Percentiles rank a stretch among this genome's conserved stretches.
Conservation (phyloP, 2,113 vertebrate species). For the Perognathus longimembris region DNA sequence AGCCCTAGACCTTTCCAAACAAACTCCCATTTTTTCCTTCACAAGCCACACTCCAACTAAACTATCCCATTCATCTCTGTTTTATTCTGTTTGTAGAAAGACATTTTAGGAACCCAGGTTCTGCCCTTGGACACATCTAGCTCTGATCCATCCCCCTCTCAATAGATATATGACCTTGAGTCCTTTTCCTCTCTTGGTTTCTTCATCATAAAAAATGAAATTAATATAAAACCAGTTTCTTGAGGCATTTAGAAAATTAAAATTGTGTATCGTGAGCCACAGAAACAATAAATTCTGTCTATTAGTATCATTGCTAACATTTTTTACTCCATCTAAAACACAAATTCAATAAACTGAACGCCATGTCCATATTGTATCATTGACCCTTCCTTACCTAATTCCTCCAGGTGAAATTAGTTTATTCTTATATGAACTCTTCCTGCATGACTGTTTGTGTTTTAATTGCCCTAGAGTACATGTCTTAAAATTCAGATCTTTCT, state of each 20-base stretch:
- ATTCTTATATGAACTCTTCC: not conserved
- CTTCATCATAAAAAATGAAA: not conserved
- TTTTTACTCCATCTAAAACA: not conserved
- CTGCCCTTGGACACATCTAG: not conserved
- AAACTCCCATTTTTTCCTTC: not conserved
- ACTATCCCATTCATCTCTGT: not conserved
- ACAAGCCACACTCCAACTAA: not conserved
- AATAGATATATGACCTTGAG: not conserved
- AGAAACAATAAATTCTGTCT: not conserved
- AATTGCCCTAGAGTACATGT: not conserved
- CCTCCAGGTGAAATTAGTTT: not conserved
- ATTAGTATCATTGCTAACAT: not conserved
- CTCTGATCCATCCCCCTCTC: not conserved
- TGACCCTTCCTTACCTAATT: not conserved
- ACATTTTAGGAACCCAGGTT: not conserved
- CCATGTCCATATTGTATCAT: not conserved
- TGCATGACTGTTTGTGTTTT: constrained; percentile 4
- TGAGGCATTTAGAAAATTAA: constrained; percentile 38
- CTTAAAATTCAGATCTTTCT: constrained; percentile 36
- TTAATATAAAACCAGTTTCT: not conserved
- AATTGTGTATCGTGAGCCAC: not conserved
- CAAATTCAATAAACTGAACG: not conserved
- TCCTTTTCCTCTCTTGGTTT: constrained; percentile 2
- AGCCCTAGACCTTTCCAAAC: not conserved
- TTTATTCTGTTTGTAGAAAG: not conserved